Percentiles rank a stretch among this genome's conserved stretches.
These are phyloP conservation scores for Drosophila birchii DNA, from an alignment of 2,888 invertebrate genomes.

Conservation along the genomic window DNA sequence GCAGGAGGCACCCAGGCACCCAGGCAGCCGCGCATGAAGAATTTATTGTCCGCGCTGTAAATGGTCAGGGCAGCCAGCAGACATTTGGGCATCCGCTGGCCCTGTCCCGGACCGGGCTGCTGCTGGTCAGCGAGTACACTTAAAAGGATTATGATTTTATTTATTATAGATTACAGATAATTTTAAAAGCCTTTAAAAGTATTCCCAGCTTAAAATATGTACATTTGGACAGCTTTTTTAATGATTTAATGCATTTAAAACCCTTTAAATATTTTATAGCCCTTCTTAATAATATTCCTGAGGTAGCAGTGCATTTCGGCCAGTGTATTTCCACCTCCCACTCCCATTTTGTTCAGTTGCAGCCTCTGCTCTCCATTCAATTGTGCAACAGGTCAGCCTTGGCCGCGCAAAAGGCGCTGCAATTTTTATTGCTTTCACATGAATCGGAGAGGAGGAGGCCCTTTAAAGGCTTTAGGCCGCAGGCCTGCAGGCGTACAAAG, in stretches of 20 bases:
- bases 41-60: conserved; percentile 74
- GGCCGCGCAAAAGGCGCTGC: conserved; percentile 61
- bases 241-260: neutral
- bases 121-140: conserved; percentile 5
- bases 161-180: neutral
- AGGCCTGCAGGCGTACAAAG: conserved; percentile 27
- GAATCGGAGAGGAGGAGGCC: conserved; percentile 59
- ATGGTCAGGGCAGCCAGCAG: conserved; percentile 63
- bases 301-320: neutral
- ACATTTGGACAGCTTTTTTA: neutral
- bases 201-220: neutral
- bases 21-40: conserved; percentile 59
- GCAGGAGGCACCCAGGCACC: neutral
- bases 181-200: neutral
- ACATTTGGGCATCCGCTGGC: conserved; percentile 42
- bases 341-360: conserved; percentile 10
- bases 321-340: conserved; percentile 1
- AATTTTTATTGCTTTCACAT: conserved; percentile 82
- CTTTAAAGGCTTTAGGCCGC: conserved; percentile 60
- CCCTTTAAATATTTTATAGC: neutral
- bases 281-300: neutral
- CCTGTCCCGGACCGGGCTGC: neutral
- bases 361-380: conserved; percentile 64
- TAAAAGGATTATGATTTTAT: neutral
- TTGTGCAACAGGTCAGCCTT: conserved; percentile 71